Evolutionary conservation across 2,888 invertebrate genomes (phyloP).

Genomic region (Lycaena phlaeas): DNA sequence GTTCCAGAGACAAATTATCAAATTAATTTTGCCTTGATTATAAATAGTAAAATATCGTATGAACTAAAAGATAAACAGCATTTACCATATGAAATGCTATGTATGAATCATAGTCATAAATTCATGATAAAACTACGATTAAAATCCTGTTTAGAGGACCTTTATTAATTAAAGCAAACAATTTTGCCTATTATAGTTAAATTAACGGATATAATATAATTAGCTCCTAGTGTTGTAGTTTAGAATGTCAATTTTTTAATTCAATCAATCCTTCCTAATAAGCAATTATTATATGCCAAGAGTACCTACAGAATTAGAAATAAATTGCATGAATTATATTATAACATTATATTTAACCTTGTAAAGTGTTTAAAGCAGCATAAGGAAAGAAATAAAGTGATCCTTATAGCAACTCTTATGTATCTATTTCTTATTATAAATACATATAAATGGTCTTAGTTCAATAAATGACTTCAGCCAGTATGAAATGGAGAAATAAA

Average conservation of each 20-base stretch:
- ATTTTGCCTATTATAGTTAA: slow-evolving; percentile 11
- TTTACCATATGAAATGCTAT: neutral
- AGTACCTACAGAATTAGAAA: slow-evolving; percentile 50
- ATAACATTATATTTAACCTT: slow-evolving; percentile 28
- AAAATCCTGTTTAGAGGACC: slow-evolving; percentile 8
- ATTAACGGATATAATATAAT: slow-evolving; percentile 14
- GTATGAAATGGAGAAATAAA: too few relatives aligned
- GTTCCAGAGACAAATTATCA: too few relatives aligned
- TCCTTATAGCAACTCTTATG: too few relatives aligned
- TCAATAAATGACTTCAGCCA: too few relatives aligned
- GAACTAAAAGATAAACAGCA: too few relatives aligned
- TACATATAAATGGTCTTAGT: too few relatives aligned
- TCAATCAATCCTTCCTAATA: slow-evolving; percentile 63
- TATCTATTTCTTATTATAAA: too few relatives aligned
- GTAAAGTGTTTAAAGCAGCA: slow-evolving; percentile 2
- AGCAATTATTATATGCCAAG: slow-evolving; percentile 58
- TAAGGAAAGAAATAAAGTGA: neutral
- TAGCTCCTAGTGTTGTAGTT: slow-evolving; percentile 29
- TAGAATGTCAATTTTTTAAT: slow-evolving; percentile 61
- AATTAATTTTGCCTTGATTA: too few relatives aligned
- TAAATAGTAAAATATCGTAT: too few relatives aligned
- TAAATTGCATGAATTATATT: slow-evolving; percentile 48
- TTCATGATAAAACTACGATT: too few relatives aligned
- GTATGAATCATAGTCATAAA: slow-evolving; percentile 5
- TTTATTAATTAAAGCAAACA: slow-evolving; percentile 6